Base-by-base conservation (phyloP, 2,888 invertebrate genomes). In the Acleris holmiana region DNA sequence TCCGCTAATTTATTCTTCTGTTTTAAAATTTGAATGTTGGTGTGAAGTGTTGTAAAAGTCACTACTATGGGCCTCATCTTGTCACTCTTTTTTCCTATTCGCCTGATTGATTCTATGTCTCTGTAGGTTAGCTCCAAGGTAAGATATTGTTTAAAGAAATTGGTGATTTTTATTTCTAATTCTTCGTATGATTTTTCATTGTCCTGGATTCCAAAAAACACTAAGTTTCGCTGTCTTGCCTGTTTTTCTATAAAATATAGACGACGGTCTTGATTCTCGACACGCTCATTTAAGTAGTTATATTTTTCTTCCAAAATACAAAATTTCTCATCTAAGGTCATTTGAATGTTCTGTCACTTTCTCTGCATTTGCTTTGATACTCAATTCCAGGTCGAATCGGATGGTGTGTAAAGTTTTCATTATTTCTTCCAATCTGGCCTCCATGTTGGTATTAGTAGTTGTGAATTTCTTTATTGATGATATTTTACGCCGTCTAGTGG, bases 31-130 rank as follows among this genome's bases (percentile, higher is more conserved):
- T 55, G 25, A 4, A 55, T 44, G 46, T 55, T 55, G 23, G 44
- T 46, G 15, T 17, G 44, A 4, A 44, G 44, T 44, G 44, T 44
- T 44, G 44, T 44, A 40, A 54, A 41, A 2, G 54, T 44, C 44
- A 41, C 44, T 21, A 21, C 21, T 15, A 54, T 54, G 15, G 54
- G 54, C 18, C 54, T 54, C 5, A 41, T 21, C 21, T 44, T 54
- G 40, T 40, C 41, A 40, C 21, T 7, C 44, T 54, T 54, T 29
- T 54, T 54, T 19, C 54, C 54, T 41, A 54, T 8, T 54, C 54
- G 40, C 18, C 54, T 15, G 6, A 54, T 23, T 54, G 54, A 54
- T 54, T 54, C 41, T 40, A 54, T 54, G 18, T 54, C 54, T 41
- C 21, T 41, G 41, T 54, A 40, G 10, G 15, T 40, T 19, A 44